Evolutionary conservation across 2,113 vertebrate species (phyloP).

Genomic region (Dolichotis patagonum): DNA sequence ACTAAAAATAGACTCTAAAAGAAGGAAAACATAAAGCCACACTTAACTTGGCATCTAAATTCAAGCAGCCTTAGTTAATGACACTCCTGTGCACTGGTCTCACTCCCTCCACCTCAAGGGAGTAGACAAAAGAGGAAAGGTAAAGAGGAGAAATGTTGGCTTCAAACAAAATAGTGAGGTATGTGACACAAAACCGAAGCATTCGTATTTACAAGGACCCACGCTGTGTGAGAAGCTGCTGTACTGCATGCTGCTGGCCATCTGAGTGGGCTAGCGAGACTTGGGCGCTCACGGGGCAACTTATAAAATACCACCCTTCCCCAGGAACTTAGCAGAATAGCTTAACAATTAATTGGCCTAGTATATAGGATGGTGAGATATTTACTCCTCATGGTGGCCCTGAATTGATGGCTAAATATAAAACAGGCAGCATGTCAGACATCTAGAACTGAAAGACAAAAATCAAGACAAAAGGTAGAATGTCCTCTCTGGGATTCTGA

Average conservation of each 20-base stretch:
- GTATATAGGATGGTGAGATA: background rate
- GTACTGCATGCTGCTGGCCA: background rate
- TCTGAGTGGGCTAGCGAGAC: constrained; percentile 68
- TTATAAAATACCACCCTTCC: background rate
- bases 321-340: background rate
- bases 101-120: background rate
- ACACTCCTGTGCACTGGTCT: background rate
- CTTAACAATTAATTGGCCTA: background rate
- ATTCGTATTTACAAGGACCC: background rate
- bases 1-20: constrained; percentile 56
- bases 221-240: background rate
- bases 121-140: background rate
- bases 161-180: background rate
- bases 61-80: background rate
- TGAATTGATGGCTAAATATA: background rate
- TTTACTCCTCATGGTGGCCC: background rate
- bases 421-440: background rate
- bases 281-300: background rate
- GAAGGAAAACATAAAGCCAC: background rate
- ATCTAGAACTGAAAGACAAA: background rate
- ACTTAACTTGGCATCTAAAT: background rate
- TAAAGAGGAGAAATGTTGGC: background rate
- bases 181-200: background rate
- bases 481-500: constrained; percentile 24
- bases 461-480: constrained; percentile 3